Conservation (phyloP, 2,888 invertebrate genomes). For the Bhutanitis thaidina region DNA sequence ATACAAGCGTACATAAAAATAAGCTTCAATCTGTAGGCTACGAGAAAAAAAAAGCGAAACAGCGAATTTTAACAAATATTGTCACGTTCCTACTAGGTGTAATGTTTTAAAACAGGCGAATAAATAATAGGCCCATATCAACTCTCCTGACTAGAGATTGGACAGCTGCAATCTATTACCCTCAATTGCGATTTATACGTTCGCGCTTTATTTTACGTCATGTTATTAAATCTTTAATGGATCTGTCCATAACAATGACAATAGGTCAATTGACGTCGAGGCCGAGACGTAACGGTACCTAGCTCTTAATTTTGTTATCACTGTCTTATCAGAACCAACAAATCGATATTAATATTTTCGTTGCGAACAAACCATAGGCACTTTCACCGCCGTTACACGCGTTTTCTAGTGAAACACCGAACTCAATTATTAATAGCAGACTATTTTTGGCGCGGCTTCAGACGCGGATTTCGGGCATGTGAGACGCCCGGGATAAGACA, state of each 20-base stretch:
- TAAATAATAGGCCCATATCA: slow-evolving; percentile 27
- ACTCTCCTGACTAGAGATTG: slow-evolving; percentile 28
- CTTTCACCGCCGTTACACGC: slow-evolving; percentile 85
- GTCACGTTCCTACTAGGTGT: too few relatives aligned
- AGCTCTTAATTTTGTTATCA: slow-evolving; percentile 22
- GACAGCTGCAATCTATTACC: slow-evolving; percentile 37
- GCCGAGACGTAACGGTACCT: slow-evolving; percentile 27
- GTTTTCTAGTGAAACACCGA: slow-evolving; percentile 80
- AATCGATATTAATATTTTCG: slow-evolving; percentile 74
- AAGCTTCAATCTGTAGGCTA: too few relatives aligned
- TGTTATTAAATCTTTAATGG: slow-evolving; percentile 46
- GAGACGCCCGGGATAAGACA: slow-evolving; percentile 78
- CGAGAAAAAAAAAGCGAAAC: too few relatives aligned
- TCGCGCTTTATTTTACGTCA: slow-evolving; percentile 37
- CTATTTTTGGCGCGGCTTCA: slow-evolving; percentile 79
- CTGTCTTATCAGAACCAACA: slow-evolving; percentile 55
- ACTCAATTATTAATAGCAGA: slow-evolving; percentile 80
- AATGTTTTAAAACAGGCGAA: slow-evolving; percentile 1
- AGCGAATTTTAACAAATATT: too few relatives aligned
- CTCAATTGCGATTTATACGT: slow-evolving; percentile 39
- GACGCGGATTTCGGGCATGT: slow-evolving; percentile 77
- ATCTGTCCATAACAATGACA: slow-evolving; percentile 50
- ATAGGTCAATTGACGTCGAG: slow-evolving; percentile 33
- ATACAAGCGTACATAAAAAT: too few relatives aligned
- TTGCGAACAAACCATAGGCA: slow-evolving; percentile 70